Base-by-base conservation (phyloP, 2,888 invertebrate genomes). In the Tridacna gigas region DNA sequence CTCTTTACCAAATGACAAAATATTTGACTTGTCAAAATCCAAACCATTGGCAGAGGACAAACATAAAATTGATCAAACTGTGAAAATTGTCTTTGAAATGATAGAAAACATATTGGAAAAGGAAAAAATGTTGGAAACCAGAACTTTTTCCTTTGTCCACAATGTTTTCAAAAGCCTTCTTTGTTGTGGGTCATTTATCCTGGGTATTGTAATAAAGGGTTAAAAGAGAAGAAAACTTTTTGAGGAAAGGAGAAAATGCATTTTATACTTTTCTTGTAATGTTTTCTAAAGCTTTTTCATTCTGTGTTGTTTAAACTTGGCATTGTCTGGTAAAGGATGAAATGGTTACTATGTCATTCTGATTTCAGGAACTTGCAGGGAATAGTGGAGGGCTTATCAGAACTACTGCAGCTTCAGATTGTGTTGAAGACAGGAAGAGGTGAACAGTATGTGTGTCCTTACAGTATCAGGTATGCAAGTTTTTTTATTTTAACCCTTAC, bases 311-410 rank as follows among this genome's bases (percentile, higher is more conserved):
- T 37, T 37, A 37, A 37, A 37, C 37, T 37, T 37, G 2, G 37
- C 3, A 37, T 37, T 4, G 37, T 7, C 2, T 4, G 37, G 7
- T 37, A 37, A 37, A 37, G 37, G 7, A 37, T 37, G 2, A 37
- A 37, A 2, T 37, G 37, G 37, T 37, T 37, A 37, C 37, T 4
- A 4, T 37, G 37, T 7, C 37, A 37, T 37, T 37, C 37, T 37
- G 37, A 25, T 86, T 86, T 25, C 88, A 92, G 91, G 79, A 89
- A 88, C 79, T 67, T 91, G 20, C 77, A 69, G 69, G 91, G 91
- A 15, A 87, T 92, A 63, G 80, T 90, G 9, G 80, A 82, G n/a
- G 87, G 83, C 2, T 26, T 91, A 0, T 73, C 83, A 26, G 78
- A 89, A 7, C 77, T 92, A 63, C 66, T 92, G 51, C 74, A 85